Evolutionary conservation across 2,113 vertebrate genomes (phyloP).

Genomic region (Emberiza fucata): DNA sequence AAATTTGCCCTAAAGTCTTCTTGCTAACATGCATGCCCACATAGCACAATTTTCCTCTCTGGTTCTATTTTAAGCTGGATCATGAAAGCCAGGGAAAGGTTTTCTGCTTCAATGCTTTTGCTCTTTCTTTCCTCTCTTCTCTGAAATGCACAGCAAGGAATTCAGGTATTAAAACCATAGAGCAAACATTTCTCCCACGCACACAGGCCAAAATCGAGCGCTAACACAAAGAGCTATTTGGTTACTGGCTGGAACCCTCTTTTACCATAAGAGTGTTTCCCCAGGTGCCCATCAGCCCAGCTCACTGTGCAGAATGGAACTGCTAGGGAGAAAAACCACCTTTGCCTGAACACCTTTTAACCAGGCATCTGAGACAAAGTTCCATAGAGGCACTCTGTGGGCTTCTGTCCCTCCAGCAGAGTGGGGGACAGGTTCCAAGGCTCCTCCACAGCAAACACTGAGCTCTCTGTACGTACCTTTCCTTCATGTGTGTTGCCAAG

Average conservation of each 20-base stretch:
- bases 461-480: background rate
- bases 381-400: background rate
- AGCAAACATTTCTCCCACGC: rapidly evolving
- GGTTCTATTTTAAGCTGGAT: background rate
- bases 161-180: background rate
- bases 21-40: background rate
- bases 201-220: background rate
- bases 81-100: background rate
- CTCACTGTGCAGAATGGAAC: background rate
- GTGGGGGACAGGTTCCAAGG: background rate
- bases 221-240: background rate
- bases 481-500: rapidly evolving
- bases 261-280: background rate
- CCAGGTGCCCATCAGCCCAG: background rate
- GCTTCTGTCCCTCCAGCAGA: background rate
- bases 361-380: background rate
- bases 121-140: background rate
- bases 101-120: background rate
- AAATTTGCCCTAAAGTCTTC: background rate
- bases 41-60: background rate
- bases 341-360: background rate
- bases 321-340: background rate
- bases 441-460: background rate
- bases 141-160: background rate
- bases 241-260: background rate